Evolutionary conservation across 2,797 vertebrate genomes (phyloP).

Genomic region (Emydoidea blandingii): DNA sequence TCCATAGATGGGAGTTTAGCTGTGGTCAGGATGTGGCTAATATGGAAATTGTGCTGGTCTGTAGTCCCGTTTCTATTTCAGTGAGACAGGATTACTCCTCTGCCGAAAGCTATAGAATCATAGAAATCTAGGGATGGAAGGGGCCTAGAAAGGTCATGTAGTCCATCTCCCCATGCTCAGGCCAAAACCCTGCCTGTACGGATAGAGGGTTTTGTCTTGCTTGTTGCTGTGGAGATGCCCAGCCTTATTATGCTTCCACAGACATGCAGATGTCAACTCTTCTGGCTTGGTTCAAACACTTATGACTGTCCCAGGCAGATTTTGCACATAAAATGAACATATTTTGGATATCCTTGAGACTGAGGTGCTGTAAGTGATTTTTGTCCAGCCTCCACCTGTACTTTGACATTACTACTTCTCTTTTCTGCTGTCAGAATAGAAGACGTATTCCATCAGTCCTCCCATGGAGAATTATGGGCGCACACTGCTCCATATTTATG

Average conservation of each 20-base stretch:
- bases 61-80: neutral
- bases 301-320: neutral
- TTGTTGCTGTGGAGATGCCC: neutral
- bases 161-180: neutral
- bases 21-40: conserved; percentile 63
- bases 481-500: neutral
- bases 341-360: neutral
- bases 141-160: no score
- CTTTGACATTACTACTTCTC: neutral
- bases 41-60: conserved; percentile 28
- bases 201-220: neutral
- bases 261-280: neutral
- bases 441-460: neutral
- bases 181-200: neutral
- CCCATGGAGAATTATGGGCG: neutral
- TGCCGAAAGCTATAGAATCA: no score
- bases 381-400: neutral
- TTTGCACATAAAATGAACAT: neutral
- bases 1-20: neutral
- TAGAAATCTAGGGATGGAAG: no score
- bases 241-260: neutral
- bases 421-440: neutral
- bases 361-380: neutral
- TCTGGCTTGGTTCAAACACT: neutral
- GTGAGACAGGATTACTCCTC: no score